These are phyloP conservation scores for Arothron firmamentum DNA, from an alignment of 2,113 vertebrate genomes.

Conservation along the genomic window DNA sequence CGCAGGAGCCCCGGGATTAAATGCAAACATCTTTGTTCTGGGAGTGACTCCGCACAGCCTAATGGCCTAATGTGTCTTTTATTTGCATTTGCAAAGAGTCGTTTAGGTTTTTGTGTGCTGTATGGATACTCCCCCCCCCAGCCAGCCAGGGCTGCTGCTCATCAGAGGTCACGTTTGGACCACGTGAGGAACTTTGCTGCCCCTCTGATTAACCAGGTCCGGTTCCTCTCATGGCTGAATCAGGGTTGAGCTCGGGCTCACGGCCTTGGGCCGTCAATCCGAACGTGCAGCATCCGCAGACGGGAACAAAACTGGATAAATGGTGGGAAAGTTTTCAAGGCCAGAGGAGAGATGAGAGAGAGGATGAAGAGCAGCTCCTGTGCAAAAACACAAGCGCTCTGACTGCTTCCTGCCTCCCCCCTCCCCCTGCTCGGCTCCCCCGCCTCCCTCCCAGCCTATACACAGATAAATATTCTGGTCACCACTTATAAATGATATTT, in stretches of 20 bases:
- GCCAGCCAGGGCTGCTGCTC: constrained; percentile 9
- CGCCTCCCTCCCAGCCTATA: constrained; percentile 5
- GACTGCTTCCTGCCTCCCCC: constrained; percentile 22
- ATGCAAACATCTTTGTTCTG: constrained; percentile 49
- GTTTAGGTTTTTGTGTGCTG: not conserved
- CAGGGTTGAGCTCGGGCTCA: constrained; percentile 27
- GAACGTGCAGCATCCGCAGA: constrained; percentile 30
- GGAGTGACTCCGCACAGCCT: constrained; percentile 19
- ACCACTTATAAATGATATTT: constrained; percentile 30
- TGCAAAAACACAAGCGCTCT: constrained; percentile 34
- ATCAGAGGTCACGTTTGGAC: not conserved
- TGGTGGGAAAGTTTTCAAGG: constrained; percentile 57
- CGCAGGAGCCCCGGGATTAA: constrained; percentile 39
- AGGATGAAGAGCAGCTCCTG: constrained; percentile 16
- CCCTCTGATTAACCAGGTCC: constrained; percentile 23
- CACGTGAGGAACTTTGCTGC: not conserved
- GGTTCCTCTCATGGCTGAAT: constrained; percentile 38
- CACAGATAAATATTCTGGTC: constrained; percentile 45
- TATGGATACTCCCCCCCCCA: not conserved
- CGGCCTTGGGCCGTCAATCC: constrained; percentile 43
- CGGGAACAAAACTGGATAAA: constrained; percentile 42
- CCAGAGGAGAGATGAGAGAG: constrained; percentile 48
- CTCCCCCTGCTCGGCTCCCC: constrained; percentile 4
- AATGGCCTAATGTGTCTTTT: constrained; percentile 23
- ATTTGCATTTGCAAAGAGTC: constrained; percentile 5